phyloP scores from a whole-genome alignment of 2,797 vertebrate species.

The Strix occidentalis region DNA sequence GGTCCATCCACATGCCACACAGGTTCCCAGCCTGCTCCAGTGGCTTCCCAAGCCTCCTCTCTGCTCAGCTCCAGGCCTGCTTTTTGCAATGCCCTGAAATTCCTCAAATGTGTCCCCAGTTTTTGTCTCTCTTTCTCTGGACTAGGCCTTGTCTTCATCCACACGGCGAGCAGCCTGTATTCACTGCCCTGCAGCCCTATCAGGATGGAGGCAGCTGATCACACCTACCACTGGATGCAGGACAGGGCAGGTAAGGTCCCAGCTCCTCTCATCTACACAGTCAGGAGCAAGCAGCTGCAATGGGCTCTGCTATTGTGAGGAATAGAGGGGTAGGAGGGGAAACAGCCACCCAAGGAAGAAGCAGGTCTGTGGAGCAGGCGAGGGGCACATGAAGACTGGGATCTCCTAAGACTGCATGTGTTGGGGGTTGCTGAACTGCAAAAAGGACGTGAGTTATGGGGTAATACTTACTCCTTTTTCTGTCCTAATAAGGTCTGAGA shows the following conservation, averaged over 20 bases:
- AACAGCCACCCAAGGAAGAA: neutral
- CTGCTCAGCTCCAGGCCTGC: neutral
- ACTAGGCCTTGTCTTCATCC: neutral
- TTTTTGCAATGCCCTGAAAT: neutral
- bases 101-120: neutral
- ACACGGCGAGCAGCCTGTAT: neutral
- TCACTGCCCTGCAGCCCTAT: neutral
- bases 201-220: neutral
- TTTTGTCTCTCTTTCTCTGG: neutral
- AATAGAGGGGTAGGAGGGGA: neutral
- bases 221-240: neutral
- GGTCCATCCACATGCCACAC: neutral
- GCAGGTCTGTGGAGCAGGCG: neutral
- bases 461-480: neutral
- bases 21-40: neutral
- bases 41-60: neutral
- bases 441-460: neutral
- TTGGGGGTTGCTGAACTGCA: neutral
- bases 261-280: neutral
- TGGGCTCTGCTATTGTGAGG: neutral
- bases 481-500: neutral
- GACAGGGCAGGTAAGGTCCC: neutral
- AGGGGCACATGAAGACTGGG: neutral
- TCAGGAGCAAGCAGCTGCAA: neutral
- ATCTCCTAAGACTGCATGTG: neutral